phyloP scores from a whole-genome alignment of 2,797 vertebrate species.

The Todus mexicanus region DNA sequence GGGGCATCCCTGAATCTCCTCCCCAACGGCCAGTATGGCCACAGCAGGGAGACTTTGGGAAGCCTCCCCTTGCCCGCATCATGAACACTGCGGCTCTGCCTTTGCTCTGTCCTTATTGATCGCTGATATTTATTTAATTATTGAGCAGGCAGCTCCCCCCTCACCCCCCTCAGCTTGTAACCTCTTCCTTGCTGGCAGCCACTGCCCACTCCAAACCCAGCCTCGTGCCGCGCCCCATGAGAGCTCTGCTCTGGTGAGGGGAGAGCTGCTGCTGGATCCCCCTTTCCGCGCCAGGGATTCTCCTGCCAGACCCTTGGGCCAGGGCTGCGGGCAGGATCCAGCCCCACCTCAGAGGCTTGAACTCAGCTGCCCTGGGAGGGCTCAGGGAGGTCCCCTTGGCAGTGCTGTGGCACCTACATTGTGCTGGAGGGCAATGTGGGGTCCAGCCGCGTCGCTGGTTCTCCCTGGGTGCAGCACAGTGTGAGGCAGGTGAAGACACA shows the following conservation, averaged over 20 bases:
- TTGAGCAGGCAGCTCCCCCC: not conserved
- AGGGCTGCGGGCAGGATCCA: not conserved
- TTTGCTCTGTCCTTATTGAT: slow-evolving; percentile 47
- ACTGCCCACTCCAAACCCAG: not conserved
- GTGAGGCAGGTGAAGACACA: not conserved
- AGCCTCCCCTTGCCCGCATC: not conserved
- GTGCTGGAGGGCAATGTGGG: not conserved
- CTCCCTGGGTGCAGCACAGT: not conserved
- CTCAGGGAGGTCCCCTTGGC: not conserved
- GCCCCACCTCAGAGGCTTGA: not conserved
- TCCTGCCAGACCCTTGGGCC: not conserved
- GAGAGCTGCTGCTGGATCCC: not conserved
- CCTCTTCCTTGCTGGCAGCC: slow-evolving; percentile 28
- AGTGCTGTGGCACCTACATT: not conserved
- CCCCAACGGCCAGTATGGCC: not conserved
- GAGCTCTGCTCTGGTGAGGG: not conserved
- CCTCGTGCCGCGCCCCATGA: not conserved
- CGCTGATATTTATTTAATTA: slow-evolving; percentile 64
- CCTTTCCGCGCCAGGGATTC: accelerated
- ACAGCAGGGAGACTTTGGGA: not conserved
- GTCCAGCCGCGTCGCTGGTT: not conserved
- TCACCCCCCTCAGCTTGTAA: not conserved
- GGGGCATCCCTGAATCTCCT: not conserved
- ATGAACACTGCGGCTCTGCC: not conserved
- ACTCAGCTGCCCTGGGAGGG: not conserved